Conservation (phyloP, 2,888 invertebrate genomes). For the Synergus umbraculus region DNA sequence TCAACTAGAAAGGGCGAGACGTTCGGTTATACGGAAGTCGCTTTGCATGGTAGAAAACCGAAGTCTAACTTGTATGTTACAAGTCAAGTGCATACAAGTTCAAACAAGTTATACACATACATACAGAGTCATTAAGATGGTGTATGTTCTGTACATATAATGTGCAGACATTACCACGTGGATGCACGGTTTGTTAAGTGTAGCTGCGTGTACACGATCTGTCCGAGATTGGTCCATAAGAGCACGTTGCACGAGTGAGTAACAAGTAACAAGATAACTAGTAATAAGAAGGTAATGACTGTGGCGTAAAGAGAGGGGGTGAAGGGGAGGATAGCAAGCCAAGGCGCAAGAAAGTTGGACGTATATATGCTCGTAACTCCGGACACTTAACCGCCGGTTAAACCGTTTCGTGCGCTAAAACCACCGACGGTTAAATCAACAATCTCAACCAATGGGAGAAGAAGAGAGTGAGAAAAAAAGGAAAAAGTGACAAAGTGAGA, state of each 20-base stretch:
- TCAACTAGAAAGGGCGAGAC: conserved; percentile 24
- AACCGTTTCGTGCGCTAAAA: conserved; percentile 64
- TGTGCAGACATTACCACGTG: conserved; percentile 40
- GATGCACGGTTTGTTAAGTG: conserved; percentile 45
- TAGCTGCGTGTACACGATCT: conserved; percentile 51
- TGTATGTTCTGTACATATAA: conserved; percentile 9
- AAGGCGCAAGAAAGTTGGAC: conserved; percentile 56
- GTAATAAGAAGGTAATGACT: conserved; percentile 70
- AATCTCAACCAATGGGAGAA: conserved; percentile 59
- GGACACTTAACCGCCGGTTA: conserved; percentile 63
- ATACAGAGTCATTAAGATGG: conserved; percentile 1
- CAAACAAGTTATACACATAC: conserved; percentile 10
- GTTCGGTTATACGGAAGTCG: conserved; percentile 33
- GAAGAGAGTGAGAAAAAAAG: conserved; percentile 44
- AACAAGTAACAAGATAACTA: conserved; percentile 68
- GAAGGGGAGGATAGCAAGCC: conserved; percentile 46
- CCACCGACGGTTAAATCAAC: conserved; percentile 67
- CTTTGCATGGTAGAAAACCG: conserved; percentile 24
- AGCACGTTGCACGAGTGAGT: conserved; percentile 62
- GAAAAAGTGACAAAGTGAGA: conserved; percentile 46
- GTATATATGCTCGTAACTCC: conserved; percentile 61
- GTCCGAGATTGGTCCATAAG: conserved; percentile 57
- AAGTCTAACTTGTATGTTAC: conserved; percentile 1
- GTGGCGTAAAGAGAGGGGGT: conserved; percentile 52
- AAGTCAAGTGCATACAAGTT: conserved; percentile 15